Evolutionary conservation across 2,113 vertebrate genomes (phyloP), one percentile per base, ranked within the genome.

Genomic region (Ictalurus punctatus): DNA sequence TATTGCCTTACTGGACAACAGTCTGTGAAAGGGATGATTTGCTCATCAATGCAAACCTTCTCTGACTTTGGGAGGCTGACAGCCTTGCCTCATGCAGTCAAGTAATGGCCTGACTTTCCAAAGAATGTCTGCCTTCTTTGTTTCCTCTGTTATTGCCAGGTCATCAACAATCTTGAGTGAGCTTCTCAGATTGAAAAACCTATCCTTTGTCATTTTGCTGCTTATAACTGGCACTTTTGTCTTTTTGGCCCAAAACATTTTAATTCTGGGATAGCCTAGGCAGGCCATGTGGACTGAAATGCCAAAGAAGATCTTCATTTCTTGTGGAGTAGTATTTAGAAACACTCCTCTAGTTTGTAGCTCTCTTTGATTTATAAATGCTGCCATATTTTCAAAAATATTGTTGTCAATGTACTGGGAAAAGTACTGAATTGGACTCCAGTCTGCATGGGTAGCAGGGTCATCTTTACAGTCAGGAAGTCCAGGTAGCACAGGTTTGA

Each of bases 71-170:
- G 21, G 1, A 91, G 87, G 16, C 37, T 91, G 14, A 25, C 69
- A 90, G 8, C 83, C 89, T 89, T 92, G 81, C 40, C 25, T 40
- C 58, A 85, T 54, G 67, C 34, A 0, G 27, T 92, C 85, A 30
- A 91, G 86, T 1, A 93, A 13, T 83, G 88, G 80, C 16, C 88
- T 87, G 40, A 90, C 83, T 92, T 30, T 92, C 92, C 92, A 91
- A 61, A 91, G 65, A 74, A 85, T 86, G 27, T 90, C 89, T 69
- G n/a, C 40, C n/a, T 89, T 44, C 69, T 90, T 92, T 71, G 40
- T 30, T 23, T 87, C 84, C 4, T 91, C 87, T 10, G 58, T 86
- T 52, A 90, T 54, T 84, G 58, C 81, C n/a, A 91, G 80, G 56
- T 91, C 87, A 90, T 84, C 13, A 5, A 90, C 85, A 80, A 92